A percentile compares a stretch with the other conserved stretches of the same genome.
Evolutionary conservation across 2,113 vertebrate species (phyloP).

Genomic region (Pedetes capensis): DNA sequence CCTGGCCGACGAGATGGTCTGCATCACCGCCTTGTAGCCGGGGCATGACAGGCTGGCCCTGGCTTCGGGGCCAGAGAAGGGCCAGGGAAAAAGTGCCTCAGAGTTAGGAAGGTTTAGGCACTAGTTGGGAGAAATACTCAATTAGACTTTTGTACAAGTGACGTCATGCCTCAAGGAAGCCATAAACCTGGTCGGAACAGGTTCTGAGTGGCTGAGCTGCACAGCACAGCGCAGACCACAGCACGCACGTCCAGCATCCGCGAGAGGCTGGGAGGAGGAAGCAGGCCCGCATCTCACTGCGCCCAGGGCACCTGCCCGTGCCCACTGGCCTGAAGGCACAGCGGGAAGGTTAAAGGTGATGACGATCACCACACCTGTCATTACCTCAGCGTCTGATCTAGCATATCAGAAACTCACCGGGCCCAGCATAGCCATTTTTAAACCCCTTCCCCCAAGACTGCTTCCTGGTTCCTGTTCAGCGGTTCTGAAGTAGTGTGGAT

Average conservation of each 20-base stretch:
- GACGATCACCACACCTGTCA: slow-evolving; percentile 90
- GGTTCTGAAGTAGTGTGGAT: slow-evolving; percentile 70
- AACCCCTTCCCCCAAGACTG: slow-evolving; percentile 61
- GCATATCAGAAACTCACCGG: slow-evolving; percentile 89
- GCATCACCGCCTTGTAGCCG: slow-evolving; percentile 98
- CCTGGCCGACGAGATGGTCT: slow-evolving; percentile 99
- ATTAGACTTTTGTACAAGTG: slow-evolving; percentile 78
- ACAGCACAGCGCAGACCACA: too few relatives aligned
- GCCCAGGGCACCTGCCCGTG: not conserved
- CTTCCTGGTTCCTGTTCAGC: slow-evolving; percentile 77
- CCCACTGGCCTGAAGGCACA: not conserved
- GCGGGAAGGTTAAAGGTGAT: slow-evolving; percentile 85
- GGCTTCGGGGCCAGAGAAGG: slow-evolving; percentile 73
- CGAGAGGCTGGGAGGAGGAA: too few relatives aligned
- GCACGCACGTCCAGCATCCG: slow-evolving; percentile 67
- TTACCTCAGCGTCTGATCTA: slow-evolving; percentile 90
- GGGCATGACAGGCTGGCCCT: slow-evolving; percentile 80
- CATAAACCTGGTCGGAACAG: slow-evolving; percentile 79
- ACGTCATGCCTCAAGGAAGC: slow-evolving; percentile 83
- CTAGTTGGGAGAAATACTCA: slow-evolving; percentile 82
- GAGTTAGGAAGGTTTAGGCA: slow-evolving; percentile 89
- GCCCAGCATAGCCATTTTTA: slow-evolving; percentile 79
- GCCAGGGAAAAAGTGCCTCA: slow-evolving; percentile 94
- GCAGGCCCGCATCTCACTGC: slow-evolving; percentile 31
- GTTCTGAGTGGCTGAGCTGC: slow-evolving; percentile 64